Evolutionary conservation across 2,797 vertebrate species (phyloP).

Genomic region (Anomalospiza imberbis): DNA sequence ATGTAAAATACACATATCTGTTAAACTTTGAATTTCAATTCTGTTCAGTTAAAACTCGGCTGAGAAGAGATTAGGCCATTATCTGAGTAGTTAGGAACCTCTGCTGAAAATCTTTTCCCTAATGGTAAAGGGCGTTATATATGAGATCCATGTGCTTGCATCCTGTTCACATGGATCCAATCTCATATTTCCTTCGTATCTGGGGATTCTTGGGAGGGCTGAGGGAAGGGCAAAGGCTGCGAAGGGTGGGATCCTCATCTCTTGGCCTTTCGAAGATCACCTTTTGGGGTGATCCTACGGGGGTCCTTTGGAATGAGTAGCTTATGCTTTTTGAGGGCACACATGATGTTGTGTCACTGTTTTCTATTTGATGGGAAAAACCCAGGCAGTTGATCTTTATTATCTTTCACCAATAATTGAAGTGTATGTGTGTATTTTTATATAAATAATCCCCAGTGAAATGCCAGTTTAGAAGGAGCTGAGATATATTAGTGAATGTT

Average conservation of each 20-base stretch:
- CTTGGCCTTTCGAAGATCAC: not conserved
- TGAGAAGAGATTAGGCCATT: not conserved
- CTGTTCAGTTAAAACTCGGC: not conserved
- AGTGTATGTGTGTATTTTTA: not conserved
- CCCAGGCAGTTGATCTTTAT: not conserved
- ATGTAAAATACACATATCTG: not conserved
- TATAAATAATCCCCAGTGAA: not conserved
- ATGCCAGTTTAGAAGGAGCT: not conserved
- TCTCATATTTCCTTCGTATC: not conserved
- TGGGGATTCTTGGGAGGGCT: not conserved
- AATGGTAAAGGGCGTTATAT: not conserved
- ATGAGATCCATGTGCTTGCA: not conserved
- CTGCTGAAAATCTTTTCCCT: not conserved
- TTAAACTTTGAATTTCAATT: not conserved
- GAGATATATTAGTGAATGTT: not conserved
- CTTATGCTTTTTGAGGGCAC: not conserved
- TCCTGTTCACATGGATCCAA: not conserved
- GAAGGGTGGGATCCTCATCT: not conserved
- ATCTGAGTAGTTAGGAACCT: not conserved
- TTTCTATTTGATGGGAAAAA: not conserved
- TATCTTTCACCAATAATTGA: not conserved
- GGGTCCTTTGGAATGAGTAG: not conserved
- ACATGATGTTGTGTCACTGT: not conserved
- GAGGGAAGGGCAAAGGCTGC: not conserved
- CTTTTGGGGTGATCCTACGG: not conserved